phyloP scores from a whole-genome alignment of 1,140 invertebrate genomes.

The Psix sp. region DNA sequence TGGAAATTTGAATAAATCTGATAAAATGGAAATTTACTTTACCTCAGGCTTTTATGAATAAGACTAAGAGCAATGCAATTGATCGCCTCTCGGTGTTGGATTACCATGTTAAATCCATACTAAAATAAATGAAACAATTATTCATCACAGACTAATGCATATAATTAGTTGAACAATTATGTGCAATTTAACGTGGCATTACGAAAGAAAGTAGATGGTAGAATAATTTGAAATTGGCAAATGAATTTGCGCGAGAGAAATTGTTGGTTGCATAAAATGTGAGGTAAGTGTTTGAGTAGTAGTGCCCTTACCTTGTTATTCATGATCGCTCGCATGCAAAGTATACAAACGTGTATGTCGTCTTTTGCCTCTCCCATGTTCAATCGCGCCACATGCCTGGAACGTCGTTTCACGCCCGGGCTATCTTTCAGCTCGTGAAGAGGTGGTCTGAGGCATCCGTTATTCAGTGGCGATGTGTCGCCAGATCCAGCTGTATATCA shows the following conservation, averaged over 20 bases:
- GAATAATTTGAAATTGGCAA: too few species aligned
- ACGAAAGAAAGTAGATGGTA: too few species aligned
- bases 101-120: conserved; percentile 99
- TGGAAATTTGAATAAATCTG: too few species aligned
- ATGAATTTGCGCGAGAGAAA: too few species aligned
- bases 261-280: conserved; percentile 1
- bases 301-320: conserved; percentile 92
- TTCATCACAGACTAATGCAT: not conserved
- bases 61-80: conserved; percentile 98
- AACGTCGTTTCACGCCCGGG: conserved; percentile 84
- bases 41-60: conserved; percentile 96
- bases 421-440: conserved; percentile 82
- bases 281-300: conserved; percentile 10
- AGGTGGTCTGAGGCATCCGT: conserved; percentile 80
- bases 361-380: conserved; percentile 99
- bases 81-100: conserved; percentile 97
- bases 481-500: conserved; percentile 61
- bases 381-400: conserved; percentile 90
- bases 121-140: conserved; percentile 73
- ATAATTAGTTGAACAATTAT: not conserved
- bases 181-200: too few species aligned
- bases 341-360: conserved; percentile 99
- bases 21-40: not conserved
- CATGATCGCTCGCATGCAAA: conserved; percentile 99
- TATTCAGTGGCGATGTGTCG: conserved; percentile 72